These are phyloP conservation scores for Clangula hyemalis DNA, from an alignment of 2,797 vertebrate species.

Conservation along the genomic window DNA sequence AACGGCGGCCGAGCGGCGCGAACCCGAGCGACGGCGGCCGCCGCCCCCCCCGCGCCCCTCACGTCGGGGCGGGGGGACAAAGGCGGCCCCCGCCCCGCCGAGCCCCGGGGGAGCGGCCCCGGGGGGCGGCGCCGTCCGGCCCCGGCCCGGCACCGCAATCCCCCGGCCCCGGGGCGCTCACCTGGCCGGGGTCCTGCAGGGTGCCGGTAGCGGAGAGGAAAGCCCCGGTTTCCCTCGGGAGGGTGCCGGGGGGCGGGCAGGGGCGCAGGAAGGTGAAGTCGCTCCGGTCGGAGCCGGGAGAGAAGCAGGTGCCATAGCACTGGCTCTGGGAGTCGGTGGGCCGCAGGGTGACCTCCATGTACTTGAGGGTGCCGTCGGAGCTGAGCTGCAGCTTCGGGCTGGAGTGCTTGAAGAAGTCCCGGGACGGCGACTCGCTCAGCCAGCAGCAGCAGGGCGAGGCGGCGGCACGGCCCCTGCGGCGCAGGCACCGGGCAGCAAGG, in stretches of 20 bases:
- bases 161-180: constrained; percentile 68
- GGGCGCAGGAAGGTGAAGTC: constrained; percentile 85
- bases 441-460: constrained; percentile 73
- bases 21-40: background rate
- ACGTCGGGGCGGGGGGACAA: background rate
- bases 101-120: background rate
- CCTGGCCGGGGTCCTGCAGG: constrained; percentile 78
- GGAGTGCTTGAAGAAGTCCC: constrained; percentile 87
- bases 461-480: constrained; percentile 63
- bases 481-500: constrained; percentile 88
- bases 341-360: constrained; percentile 95
- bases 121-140: background rate
- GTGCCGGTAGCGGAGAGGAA: constrained; percentile 67
- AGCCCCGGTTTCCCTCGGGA: constrained; percentile 70
- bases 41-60: background rate
- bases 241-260: constrained; percentile 70
- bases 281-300: constrained; percentile 89
- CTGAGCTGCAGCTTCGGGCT: constrained; percentile 93
- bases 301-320: constrained; percentile 92
- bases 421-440: constrained; percentile 75
- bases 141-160: background rate
- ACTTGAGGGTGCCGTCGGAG: constrained; percentile 94
- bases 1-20: constrained; percentile 28
- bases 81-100: background rate
- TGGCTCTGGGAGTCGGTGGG: constrained; percentile 88